phyloP scores from a whole-genome alignment of 2,888 invertebrate genomes.

The Dicycla oo region DNA sequence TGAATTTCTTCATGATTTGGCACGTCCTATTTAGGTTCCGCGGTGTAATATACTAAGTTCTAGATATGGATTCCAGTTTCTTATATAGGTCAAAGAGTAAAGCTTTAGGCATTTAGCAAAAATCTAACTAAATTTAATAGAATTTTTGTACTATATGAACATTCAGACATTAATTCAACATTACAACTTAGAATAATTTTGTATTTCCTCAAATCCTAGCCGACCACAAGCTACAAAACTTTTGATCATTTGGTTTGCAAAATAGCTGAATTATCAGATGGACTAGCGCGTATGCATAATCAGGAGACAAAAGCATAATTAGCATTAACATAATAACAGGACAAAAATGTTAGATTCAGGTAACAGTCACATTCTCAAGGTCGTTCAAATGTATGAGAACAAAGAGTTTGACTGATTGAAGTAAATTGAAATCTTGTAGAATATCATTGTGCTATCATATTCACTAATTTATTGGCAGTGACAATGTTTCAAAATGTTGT shows the following conservation, averaged over 20 bases:
- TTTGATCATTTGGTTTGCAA: conserved; percentile 14
- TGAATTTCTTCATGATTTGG: conserved; percentile 24
- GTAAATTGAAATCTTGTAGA: background rate
- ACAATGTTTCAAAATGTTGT: too few species aligned
- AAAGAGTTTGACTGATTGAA: background rate
- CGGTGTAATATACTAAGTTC: conserved; percentile 15
- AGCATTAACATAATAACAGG: conserved; percentile 35
- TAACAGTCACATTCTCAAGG: conserved; percentile 11
- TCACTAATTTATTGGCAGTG: too few species aligned
- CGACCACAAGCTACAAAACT: background rate
- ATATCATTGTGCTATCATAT: background rate
- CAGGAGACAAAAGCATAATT: conserved; percentile 36
- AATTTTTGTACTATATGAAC: too few species aligned
- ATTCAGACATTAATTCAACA: background rate
- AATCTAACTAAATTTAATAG: background rate
- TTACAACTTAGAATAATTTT: background rate
- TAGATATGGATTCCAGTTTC: background rate
- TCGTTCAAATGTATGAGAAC: background rate
- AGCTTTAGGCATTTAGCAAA: background rate
- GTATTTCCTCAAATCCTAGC: background rate
- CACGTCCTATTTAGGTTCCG: conserved; percentile 31
- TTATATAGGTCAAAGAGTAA: conserved; percentile 34
- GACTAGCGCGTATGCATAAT: conserved; percentile 20
- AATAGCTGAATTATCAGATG: conserved; percentile 5
- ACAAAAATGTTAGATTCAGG: conserved; percentile 14